Percentiles rank a stretch among this genome's conserved stretches.
Conservation (phyloP, 1,140 invertebrate species). For the Holcopasites calliopsidis region DNA sequence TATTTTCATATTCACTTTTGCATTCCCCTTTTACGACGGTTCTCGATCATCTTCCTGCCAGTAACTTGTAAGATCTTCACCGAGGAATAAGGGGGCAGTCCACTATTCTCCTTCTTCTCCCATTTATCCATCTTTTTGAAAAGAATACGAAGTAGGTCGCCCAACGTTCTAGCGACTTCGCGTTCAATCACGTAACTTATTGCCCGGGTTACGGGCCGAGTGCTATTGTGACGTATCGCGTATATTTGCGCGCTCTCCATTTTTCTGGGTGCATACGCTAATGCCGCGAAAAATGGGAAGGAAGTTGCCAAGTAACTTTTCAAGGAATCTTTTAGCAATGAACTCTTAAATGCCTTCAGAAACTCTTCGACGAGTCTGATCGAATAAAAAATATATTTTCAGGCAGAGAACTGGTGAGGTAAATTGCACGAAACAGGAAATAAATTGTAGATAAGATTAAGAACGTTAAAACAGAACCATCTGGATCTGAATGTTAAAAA, state of each 20-base stretch:
- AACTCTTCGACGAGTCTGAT: not conserved
- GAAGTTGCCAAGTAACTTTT: not conserved
- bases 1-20: too few relatives aligned
- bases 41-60: too few relatives aligned
- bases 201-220: not conserved
- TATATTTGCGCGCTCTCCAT: not conserved
- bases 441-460: too few relatives aligned
- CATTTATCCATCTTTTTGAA: not conserved
- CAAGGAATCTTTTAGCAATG: too few relatives aligned
- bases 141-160: constrained; percentile 27
- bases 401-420: not conserved
- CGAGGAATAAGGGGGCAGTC: not conserved
- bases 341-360: not conserved
- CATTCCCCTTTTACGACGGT: too few relatives aligned
- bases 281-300: not conserved
- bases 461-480: too few relatives aligned
- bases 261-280: not conserved
- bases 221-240: constrained; percentile 25
- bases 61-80: not conserved
- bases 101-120: not conserved
- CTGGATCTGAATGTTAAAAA: too few relatives aligned
- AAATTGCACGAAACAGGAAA: not conserved
- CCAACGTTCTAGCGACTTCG: not conserved
- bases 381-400: not conserved
- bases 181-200: constrained; percentile 25